Base-by-base conservation (phyloP, 2,113 vertebrate genomes). In the Plecturocebus donacophilus region DNA sequence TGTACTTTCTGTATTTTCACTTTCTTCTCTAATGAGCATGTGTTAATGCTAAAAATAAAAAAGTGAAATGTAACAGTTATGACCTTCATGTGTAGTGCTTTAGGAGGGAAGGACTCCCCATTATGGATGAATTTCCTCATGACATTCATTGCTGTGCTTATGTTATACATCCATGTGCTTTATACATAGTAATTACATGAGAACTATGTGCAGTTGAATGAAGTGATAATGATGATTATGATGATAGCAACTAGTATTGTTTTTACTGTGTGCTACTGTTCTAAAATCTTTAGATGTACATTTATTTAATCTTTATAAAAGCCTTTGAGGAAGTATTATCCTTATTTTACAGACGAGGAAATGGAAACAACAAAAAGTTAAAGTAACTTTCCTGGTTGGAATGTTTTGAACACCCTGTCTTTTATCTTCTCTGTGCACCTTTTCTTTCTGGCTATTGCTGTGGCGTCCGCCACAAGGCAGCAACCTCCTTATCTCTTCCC, bases 1-100 rank as follows among this genome's bases (percentile, higher is more conserved):
- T 42, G 19, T 92, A 38, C 30, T 92, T 83, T 75, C 56, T 49
- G 12, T 81, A 25, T 58, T 91, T 92, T 95, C 12, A 20, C 3
- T 91, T 79, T 97, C 45, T 90, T 97, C 42, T 77, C 35, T 85
- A 61, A 80, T 47, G 32, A 5, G 1, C 30, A 3, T 47, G 3
- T 66, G 42, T 61, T 89, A 92, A 93, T 93, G n/a, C 76, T 73
- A 81, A 85, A 84, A 94, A 96, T 76, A 49, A 49, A 84, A 70
- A 80, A n/a, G 32, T 49, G 35, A 49, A 95, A n/a, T 64, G 79
- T 73, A 86, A 82, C 40, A 90, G 27, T n/a, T 85, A 73, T 52
- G n/a, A 81, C 32, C 54, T 81, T 82, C 2, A 1, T 35, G 1
- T 76, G 14, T 30, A 85, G 30, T 27, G n/a, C 81, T 58, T 66